Base-by-base conservation (phyloP, 2,797 vertebrate species). In the Bovichtus variegatus region DNA sequence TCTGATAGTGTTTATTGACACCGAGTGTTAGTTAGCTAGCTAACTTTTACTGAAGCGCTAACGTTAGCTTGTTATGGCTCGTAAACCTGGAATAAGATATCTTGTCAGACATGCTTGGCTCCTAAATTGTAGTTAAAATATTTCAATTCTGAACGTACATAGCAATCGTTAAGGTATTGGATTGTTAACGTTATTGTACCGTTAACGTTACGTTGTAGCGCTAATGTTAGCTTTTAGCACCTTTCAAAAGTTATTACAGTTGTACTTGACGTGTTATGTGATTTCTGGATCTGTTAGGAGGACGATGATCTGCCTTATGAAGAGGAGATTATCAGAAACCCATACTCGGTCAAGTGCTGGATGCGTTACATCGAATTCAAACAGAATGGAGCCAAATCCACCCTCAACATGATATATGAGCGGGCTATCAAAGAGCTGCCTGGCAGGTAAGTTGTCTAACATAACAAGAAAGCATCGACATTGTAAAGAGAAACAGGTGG, bases 271-370 rank as follows among this genome's bases (percentile, higher is more conserved):
- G 63, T 61, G 55, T 80, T 65, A 67, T 69, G 31, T 78, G 2
- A 23, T 73, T 64, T 76, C 1, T 73, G 7, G 3, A 0, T 23
- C 18, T 78, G 1, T 84, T 86, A 98, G 97, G 97, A 98, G 59
- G 97, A 98, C 51, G 97, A 98, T 87, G 97, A 98, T 82, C 88
- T 98, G 16, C 97, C 97, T 2, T 98, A 98, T 15, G 97, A 98
- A 87, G 97, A 98, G 82, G 97, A 98, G 89, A 97, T 98, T 41
- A 96, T 98, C 90, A 94, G 97, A 59, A 98, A 98, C 82, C 97
- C 97, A 0, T 98, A 97, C 79, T 98, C 97, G 0, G 97, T 98
- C 71, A 98, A 98, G 64, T 97, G 97, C 77, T 98, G 97, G 97
- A 96, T 98, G 91, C 96, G 97, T 5, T 98, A 98, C 87, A 95